Conservation (phyloP, 2,797 vertebrate genomes). For the Chelidonichthys spinosus region DNA sequence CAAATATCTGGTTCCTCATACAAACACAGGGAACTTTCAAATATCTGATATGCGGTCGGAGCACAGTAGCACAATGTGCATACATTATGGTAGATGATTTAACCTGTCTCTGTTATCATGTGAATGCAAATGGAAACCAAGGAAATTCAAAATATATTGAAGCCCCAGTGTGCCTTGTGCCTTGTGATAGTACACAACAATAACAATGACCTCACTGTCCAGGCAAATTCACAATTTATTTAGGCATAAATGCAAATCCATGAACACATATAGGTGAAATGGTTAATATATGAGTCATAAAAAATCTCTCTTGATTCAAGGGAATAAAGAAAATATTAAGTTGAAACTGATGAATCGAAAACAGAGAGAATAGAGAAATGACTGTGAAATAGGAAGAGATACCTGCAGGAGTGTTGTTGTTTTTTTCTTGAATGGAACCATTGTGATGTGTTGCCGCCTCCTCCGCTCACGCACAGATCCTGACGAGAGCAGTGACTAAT, state of each 20-base stretch:
- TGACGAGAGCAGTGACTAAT: constrained; percentile 52
- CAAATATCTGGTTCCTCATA: neutral
- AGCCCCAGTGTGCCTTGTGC: neutral
- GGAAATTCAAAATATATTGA: neutral
- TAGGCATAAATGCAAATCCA: neutral
- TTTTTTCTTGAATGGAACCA: constrained; percentile 18
- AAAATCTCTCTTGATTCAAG: too few relatives aligned
- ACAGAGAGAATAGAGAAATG: neutral
- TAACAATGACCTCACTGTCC: neutral
- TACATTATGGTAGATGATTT: neutral
- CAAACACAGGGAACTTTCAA: neutral
- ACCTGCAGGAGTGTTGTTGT: constrained; percentile 9
- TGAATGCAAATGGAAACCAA: neutral
- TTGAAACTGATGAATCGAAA: too few relatives aligned
- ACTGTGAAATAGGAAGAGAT: constrained; percentile 17
- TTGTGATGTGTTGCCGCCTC: constrained; percentile 21
- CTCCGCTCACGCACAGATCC: constrained; percentile 24
- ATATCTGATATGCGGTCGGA: neutral
- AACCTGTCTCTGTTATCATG: neutral
- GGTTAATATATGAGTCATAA: too few relatives aligned
- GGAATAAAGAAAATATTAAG: too few relatives aligned
- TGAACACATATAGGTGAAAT: too few relatives aligned
- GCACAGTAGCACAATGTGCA: neutral
- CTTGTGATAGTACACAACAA: neutral
- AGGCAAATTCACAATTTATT: neutral